These are phyloP conservation scores for Eubasilissa splendida DNA, from an alignment of 2,888 invertebrate genomes.

Conservation along the genomic window DNA sequence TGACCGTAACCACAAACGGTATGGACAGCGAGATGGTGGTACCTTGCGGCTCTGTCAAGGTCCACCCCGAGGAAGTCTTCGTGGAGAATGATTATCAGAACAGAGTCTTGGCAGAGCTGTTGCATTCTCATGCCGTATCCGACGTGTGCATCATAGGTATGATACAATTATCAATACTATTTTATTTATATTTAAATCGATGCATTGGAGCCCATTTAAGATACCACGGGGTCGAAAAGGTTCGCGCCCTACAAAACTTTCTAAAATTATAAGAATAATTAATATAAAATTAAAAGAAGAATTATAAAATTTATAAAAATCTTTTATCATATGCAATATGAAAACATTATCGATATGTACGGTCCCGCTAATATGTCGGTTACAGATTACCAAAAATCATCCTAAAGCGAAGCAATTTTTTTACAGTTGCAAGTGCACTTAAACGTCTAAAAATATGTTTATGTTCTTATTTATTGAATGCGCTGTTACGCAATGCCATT, in stretches of 20 bases:
- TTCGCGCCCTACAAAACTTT: background rate
- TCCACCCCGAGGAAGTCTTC: conserved; percentile 59
- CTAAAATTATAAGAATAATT: no score
- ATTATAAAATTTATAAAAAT: no score
- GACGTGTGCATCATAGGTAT: conserved; percentile 89
- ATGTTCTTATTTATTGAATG: no score
- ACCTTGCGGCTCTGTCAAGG: conserved; percentile 65
- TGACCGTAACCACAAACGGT: conserved; percentile 67
- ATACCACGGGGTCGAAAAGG: background rate
- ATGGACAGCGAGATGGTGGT: conserved; percentile 67
- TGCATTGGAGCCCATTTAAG: background rate
- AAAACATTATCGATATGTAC: no score
- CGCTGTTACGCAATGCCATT: no score
- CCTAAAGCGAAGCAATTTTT: no score
- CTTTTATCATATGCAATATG: no score
- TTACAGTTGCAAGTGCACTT: no score
- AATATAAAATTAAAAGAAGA: no score
- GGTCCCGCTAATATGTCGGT: no score
- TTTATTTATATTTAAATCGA: background rate
- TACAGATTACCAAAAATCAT: no score
- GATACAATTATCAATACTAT: conserved; percentile 56
- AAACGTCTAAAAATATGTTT: no score
- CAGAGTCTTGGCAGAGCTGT: conserved; percentile 81
- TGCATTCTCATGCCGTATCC: conserved; percentile 83
- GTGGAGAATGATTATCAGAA: conserved; percentile 88